phyloP scores from a whole-genome alignment of 2,797 vertebrate species.

The Sebastes kiyomatsui region DNA sequence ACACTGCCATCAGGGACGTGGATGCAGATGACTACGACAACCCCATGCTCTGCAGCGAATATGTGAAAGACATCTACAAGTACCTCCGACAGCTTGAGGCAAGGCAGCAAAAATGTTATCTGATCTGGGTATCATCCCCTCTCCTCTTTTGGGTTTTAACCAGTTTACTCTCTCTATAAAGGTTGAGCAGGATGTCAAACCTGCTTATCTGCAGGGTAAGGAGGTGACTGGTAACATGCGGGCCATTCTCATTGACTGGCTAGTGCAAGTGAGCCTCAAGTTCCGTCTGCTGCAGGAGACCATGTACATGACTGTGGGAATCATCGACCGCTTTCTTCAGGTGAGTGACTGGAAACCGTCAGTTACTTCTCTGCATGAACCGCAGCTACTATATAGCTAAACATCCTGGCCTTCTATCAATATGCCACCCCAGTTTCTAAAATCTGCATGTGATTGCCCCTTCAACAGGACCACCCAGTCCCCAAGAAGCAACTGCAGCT shows the following conservation, averaged over 20 bases:
- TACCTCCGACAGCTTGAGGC: constrained; percentile 89
- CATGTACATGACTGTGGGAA: constrained; percentile 89
- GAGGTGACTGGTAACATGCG: constrained; percentile 88
- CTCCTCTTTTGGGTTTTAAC: background rate
- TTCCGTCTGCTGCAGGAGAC: constrained; percentile 89
- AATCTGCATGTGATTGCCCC: accelerated
- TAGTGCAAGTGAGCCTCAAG: constrained; percentile 88
- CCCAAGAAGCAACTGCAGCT: constrained; percentile 87
- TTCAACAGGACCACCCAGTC: constrained; percentile 82
- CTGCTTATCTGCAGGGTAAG: constrained; percentile 81
- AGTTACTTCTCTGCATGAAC: background rate
- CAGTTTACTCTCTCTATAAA: accelerated
- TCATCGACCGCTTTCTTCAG: constrained; percentile 91
- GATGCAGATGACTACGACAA: constrained; percentile 85
- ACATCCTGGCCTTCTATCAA: accelerated
- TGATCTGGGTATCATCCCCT: background rate
- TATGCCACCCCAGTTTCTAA: background rate
- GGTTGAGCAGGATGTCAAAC: constrained; percentile 80
- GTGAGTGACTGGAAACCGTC: constrained; percentile 47
- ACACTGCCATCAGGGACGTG: constrained; percentile 81
- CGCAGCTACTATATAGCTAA: accelerated
- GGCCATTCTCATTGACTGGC: constrained; percentile 90
- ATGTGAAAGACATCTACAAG: constrained; percentile 89
- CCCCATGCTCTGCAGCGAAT: constrained; percentile 87
- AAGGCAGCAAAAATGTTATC: background rate